Evolutionary conservation across 2,797 vertebrate genomes (phyloP).

Genomic region (Leucoraja ocellata): DNA sequence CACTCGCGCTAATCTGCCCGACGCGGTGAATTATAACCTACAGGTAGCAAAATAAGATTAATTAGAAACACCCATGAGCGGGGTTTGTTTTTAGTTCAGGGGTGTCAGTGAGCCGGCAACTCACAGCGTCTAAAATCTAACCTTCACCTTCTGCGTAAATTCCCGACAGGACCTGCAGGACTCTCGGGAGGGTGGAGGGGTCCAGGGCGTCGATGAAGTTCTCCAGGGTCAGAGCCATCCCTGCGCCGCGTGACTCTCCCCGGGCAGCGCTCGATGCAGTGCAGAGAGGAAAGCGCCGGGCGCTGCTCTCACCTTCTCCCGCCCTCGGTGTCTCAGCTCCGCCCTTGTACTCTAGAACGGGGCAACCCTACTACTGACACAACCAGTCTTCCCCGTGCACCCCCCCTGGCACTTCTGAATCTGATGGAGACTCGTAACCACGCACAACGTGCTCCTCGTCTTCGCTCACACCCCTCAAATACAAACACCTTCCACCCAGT

Average conservation of each 20-base stretch:
- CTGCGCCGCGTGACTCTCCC: slow-evolving; percentile 35
- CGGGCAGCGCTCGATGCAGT: not conserved
- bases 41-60: slow-evolving; percentile 43
- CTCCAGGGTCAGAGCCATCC: slow-evolving; percentile 65
- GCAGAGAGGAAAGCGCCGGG: not conserved
- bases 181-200: slow-evolving; percentile 62
- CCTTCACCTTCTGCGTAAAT: slow-evolving; percentile 71
- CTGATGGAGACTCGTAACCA: no score
- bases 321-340: not conserved
- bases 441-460: no score
- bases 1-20: not conserved
- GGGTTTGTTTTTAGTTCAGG: slow-evolving; percentile 40
- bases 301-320: not conserved
- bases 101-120: not conserved
- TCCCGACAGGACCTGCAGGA: slow-evolving; percentile 73
- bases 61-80: slow-evolving; percentile 50
- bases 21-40: slow-evolving; percentile 20
- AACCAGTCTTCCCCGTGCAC: not conserved
- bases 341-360: not conserved
- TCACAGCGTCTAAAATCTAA: not conserved
- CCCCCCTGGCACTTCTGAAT: no score
- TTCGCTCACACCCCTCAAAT: no score
- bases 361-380: not conserved
- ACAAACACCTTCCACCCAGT: no score
- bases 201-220: slow-evolving; percentile 66